These are phyloP conservation scores for Phragmatobia fuliginosa DNA, from an alignment of 2,888 invertebrate species.

Conservation along the genomic window DNA sequence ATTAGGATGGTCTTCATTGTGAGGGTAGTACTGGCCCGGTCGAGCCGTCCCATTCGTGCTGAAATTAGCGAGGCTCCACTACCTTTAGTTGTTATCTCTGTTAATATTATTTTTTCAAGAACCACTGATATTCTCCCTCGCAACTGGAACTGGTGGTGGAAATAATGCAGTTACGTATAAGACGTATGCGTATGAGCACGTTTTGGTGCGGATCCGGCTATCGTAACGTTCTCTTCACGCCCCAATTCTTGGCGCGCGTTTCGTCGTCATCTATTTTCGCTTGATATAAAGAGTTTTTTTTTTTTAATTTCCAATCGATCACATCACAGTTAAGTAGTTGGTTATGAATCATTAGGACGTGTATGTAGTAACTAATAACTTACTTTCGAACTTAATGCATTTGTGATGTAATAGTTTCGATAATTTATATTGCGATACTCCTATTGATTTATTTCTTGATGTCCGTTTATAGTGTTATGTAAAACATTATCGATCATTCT, in stretches of 20 bases:
- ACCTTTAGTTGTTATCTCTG: background rate
- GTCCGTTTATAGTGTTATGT: conserved; percentile 16
- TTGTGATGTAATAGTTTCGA: conserved; percentile 45
- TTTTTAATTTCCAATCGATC: conserved; percentile 46
- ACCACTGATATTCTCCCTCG: background rate
- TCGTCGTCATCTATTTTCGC: conserved; percentile 72
- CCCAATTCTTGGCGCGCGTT: conserved; percentile 67
- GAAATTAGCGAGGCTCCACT: no score
- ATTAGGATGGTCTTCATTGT: no score
- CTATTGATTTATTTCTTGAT: conserved; percentile 26
- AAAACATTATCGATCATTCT: conserved; percentile 7
- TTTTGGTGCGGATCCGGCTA: conserved; percentile 67
- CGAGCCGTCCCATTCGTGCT: no score
- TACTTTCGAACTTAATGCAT: conserved; percentile 50
- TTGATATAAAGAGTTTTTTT: conserved; percentile 37
- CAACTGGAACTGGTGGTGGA: background rate
- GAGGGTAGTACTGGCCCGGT: no score
- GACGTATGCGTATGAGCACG: conserved; percentile 53
- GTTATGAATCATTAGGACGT: conserved; percentile 33
- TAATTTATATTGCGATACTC: conserved; percentile 35
- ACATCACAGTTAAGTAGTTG: conserved; percentile 45
- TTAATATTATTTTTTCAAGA: background rate
- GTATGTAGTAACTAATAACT: conserved; percentile 34
- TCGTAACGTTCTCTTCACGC: conserved; percentile 77
- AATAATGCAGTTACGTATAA: conserved; percentile 27